phyloP scores from a whole-genome alignment of 2,888 invertebrate genomes.

The Habrosyne pyritoides region DNA sequence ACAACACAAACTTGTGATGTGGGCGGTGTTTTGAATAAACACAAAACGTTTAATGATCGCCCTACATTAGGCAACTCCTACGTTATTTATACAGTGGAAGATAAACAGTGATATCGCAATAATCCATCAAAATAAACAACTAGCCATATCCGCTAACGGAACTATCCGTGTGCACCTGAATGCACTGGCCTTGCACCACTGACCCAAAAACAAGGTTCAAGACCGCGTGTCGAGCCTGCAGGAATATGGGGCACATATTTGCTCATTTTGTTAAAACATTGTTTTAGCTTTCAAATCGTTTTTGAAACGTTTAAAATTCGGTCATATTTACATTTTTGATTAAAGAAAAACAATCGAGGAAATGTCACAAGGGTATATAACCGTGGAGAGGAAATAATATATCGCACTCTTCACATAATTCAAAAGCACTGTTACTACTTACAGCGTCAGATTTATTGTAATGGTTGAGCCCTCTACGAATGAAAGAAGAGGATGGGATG shows the following conservation, averaged over 20 bases:
- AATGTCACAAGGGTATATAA: too few relatives aligned
- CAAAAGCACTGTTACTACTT: too few relatives aligned
- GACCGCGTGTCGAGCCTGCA: slow-evolving; percentile 26
- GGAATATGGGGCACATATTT: slow-evolving; percentile 10
- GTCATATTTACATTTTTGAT: too few relatives aligned
- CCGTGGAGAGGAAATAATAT: too few relatives aligned
- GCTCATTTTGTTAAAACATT: slow-evolving; percentile 11
- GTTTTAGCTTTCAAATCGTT: background rate
- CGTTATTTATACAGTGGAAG: background rate
- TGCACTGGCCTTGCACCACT: slow-evolving; percentile 51
- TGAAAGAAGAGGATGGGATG: too few relatives aligned
- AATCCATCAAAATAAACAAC: background rate
- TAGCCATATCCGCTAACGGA: background rate
- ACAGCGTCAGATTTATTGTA: too few relatives aligned
- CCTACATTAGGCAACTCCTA: background rate
- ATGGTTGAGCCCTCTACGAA: too few relatives aligned
- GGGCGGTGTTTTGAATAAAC: slow-evolving; percentile 16
- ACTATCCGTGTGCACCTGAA: slow-evolving; percentile 6
- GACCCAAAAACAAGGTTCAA: slow-evolving; percentile 59
- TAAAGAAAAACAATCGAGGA: too few relatives aligned
- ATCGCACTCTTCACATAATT: too few relatives aligned
- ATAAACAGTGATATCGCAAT: background rate
- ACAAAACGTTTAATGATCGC: slow-evolving; percentile 13
- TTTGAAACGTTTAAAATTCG: too few relatives aligned
- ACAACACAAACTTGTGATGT: background rate